Conservation (phyloP, 2,113 vertebrate genomes). For the Sander vitreus region DNA sequence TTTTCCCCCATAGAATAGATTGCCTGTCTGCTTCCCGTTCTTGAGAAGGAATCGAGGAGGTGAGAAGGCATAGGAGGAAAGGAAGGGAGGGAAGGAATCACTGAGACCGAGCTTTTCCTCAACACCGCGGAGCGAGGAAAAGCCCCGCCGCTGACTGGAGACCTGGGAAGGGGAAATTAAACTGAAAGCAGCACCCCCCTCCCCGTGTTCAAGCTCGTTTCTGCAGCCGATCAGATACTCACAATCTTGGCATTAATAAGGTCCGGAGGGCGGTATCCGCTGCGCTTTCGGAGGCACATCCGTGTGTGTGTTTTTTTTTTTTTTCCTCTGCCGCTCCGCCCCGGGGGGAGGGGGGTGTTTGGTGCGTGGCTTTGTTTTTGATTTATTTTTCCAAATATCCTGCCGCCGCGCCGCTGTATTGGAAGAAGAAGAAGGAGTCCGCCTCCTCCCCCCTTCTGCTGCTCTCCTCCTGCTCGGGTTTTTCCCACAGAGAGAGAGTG, state of each 20-base stretch:
- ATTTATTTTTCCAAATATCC: constrained; percentile 43
- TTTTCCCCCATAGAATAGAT: background rate
- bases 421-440: constrained; percentile 50
- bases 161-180: constrained; percentile 35
- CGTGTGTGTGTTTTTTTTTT: constrained; percentile 70
- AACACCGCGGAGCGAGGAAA: constrained; percentile 63
- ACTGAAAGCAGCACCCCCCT: background rate
- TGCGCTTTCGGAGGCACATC: constrained; percentile 87
- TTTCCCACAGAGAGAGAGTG: constrained; percentile 66
- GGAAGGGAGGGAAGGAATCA: constrained; percentile 53
- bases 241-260: constrained; percentile 86
- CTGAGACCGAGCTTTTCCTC: constrained; percentile 75
- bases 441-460: constrained; percentile 59
- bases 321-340: constrained; percentile 40
- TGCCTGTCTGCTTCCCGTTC: constrained; percentile 18
- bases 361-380: constrained; percentile 22
- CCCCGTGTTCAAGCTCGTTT: background rate
- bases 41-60: constrained; percentile 21
- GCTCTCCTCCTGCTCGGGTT: constrained; percentile 68
- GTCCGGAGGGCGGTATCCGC: constrained; percentile 84
- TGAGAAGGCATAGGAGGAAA: constrained; percentile 10
- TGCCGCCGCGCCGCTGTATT: constrained; percentile 38
- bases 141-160: constrained; percentile 67
- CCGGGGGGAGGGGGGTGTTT: background rate
- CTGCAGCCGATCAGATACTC: constrained; percentile 75